Base-by-base conservation (phyloP, 2,888 invertebrate species). In the Venusia cambrica region DNA sequence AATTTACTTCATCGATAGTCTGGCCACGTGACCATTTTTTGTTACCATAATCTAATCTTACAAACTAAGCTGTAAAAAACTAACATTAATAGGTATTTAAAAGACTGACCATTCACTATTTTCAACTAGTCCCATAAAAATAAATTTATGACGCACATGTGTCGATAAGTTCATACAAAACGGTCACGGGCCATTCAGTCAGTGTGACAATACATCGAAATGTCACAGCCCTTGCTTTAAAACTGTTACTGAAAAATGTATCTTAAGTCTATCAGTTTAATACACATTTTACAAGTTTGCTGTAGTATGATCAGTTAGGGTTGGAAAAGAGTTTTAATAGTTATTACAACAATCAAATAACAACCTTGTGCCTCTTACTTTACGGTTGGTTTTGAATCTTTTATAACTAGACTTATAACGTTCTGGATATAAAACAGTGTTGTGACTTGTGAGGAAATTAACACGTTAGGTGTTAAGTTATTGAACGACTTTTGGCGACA, bases 71-170 rank as follows among this genome's bases (percentile, higher is more conserved):
- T 11, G 14, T 9, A 30, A 50, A 55, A 62, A 56, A 52, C 59
- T 62, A 45, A 46, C 54, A 40, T 47, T 48, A 49, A 44, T 42
- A 51, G 45, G 52, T 53, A 56, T 51, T 59, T 54, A 59, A 59
- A 61, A 60, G 62, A 37, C 51, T 70, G 67, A 60, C 68, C 69
- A 65, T 61, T 64, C 47, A 55, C 32, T 40, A 62, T 58, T 63
- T 71, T 72, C 52, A 62, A 59, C 54, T 47, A 48, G 52, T 63
- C 70, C 54, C 69, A 80, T 84, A 83, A 84, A 85, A 78, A 44
- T 50, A 47, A 70, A 85, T 85, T 85, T 85, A 85, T 83, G 62
- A 58, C 59, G 70, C 71, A 72, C 73, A 73, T 69, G 65, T 61
- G 64, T 45, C 72, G 53, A 64, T 70, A 70, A 73, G 62, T 44